These are phyloP conservation scores for Suricata suricatta DNA, from an alignment of 2,113 vertebrate genomes.

Conservation along the genomic window DNA sequence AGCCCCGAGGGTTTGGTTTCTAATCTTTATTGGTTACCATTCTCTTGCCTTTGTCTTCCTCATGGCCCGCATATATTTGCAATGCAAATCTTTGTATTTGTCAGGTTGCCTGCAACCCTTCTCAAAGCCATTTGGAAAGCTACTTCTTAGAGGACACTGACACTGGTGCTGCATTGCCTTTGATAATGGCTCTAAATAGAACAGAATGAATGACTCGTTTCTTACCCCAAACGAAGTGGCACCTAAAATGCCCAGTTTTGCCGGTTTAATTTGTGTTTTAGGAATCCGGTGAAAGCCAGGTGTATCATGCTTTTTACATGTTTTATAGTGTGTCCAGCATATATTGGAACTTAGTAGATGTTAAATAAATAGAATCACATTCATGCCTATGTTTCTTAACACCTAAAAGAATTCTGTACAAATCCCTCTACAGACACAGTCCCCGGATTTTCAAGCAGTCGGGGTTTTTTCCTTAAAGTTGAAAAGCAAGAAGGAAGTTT, in stretches of 20 bases:
- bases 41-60: neutral
- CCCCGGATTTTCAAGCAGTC: neutral
- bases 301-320: neutral
- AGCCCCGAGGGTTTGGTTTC: neutral
- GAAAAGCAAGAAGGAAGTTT: slow-evolving; percentile 46
- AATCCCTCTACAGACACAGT: neutral
- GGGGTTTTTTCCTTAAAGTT: neutral
- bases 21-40: accelerated
- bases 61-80: neutral
- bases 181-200: neutral
- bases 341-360: neutral
- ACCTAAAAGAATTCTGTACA: neutral
- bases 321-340: neutral
- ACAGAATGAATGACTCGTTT: neutral
- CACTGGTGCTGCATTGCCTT: neutral
- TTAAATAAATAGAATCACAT: neutral
- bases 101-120: neutral
- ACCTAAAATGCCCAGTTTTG: neutral
- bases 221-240: neutral
- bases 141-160: neutral
- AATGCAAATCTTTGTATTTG: neutral
- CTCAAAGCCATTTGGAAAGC: neutral
- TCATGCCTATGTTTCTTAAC: neutral
- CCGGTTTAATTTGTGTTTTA: neutral
- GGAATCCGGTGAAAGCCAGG: neutral